Conservation (phyloP, 2,888 invertebrate genomes). For the Erebia epiphron region DNA sequence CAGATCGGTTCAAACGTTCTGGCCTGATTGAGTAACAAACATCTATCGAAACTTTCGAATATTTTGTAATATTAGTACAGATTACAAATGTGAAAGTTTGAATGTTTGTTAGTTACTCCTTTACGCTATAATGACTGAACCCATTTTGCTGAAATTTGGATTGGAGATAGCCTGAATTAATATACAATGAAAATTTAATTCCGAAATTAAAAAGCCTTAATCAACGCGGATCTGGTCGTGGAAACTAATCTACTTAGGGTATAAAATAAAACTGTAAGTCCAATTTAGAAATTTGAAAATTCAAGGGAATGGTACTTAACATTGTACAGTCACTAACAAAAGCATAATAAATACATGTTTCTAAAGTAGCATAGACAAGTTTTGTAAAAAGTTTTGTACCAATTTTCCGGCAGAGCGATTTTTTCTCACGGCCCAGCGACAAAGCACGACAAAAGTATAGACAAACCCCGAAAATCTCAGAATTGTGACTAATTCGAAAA, state of each 20-base stretch:
- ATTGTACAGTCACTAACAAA: neutral
- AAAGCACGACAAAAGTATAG: constrained; percentile 27
- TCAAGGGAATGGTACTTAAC: neutral
- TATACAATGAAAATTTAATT: no score
- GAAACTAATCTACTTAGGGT: no score
- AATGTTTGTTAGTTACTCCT: no score
- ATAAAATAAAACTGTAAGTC: no score
- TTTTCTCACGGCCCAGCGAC: constrained; percentile 43
- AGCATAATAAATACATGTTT: constrained; percentile 1
- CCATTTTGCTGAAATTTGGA: neutral
- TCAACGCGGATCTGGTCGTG: no score
- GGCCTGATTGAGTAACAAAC: no score
- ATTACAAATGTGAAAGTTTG: no score
- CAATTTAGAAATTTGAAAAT: neutral
- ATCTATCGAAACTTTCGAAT: no score
- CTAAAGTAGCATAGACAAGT: neutral
- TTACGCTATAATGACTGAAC: neutral
- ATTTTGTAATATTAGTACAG: no score
- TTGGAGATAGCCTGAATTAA: no score
- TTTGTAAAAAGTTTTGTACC: constrained; percentile 25
- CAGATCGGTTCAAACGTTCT: no score
- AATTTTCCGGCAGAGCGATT: constrained; percentile 41
- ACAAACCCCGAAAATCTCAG: constrained; percentile 52
- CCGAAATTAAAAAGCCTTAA: no score
- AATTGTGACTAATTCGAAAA: constrained; percentile 75